Conservation (phyloP, 2,888 invertebrate genomes). For the Noctua fimbriata region DNA sequence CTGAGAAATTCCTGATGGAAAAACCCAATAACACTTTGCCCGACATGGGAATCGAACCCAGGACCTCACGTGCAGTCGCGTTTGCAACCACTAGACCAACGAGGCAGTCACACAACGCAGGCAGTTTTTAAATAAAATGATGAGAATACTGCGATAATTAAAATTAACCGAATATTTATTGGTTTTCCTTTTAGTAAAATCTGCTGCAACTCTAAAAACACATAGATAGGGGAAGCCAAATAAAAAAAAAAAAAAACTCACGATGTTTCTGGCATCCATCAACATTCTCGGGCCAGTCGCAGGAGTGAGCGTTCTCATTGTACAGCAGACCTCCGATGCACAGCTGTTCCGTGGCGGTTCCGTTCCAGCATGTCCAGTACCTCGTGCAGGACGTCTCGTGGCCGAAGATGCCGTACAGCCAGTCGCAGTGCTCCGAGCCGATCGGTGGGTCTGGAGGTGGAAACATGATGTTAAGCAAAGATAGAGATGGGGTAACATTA, state of each 20-base stretch:
- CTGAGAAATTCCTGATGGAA: too few species aligned
- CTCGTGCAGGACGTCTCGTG: slow-evolving; percentile 98
- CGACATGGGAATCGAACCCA: too few species aligned
- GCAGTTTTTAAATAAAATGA: too few species aligned
- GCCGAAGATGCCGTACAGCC: slow-evolving; percentile 98
- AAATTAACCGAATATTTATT: neutral
- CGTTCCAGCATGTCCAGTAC: slow-evolving; percentile 99
- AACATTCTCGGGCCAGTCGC: slow-evolving; percentile 98
- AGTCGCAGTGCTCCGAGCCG: slow-evolving; percentile 96
- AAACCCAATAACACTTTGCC: too few species aligned
- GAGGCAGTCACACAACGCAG: too few species aligned
- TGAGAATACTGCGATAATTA: neutral
- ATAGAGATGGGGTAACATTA: too few species aligned
- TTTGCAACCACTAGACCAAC: too few species aligned
- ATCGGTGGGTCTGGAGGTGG: slow-evolving; percentile 93
- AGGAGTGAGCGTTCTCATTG: slow-evolving; percentile 97
- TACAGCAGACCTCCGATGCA: slow-evolving; percentile 97
- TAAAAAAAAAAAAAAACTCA: slow-evolving; percentile 87
- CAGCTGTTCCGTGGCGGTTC: slow-evolving; percentile 97
- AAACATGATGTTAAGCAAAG: slow-evolving; percentile 10
- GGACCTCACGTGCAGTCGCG: too few species aligned
- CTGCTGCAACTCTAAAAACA: neutral
- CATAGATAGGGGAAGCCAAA: neutral
- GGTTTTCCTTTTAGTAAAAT: neutral
- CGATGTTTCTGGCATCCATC: slow-evolving; percentile 98